phyloP scores from a whole-genome alignment of 2,888 invertebrate species.

The Acronicta psi region DNA sequence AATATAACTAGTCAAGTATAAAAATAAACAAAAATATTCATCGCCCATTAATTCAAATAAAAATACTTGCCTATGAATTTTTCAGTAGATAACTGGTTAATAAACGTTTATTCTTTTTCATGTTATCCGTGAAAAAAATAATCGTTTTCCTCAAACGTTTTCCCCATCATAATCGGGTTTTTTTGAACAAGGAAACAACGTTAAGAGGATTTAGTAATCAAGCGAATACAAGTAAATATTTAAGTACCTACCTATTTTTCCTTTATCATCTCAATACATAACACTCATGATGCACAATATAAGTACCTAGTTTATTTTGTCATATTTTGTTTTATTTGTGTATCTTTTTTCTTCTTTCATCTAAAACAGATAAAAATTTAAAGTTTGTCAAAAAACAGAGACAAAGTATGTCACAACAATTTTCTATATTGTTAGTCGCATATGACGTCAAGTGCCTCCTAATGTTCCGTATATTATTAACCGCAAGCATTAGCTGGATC shows the following conservation, averaged over 20 bases:
- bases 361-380: neutral
- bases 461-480: conserved; percentile 45
- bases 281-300: too few species aligned
- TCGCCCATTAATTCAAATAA: neutral
- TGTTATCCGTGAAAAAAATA: neutral
- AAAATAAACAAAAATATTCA: neutral
- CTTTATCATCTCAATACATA: conserved; percentile 1
- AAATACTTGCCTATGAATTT: neutral
- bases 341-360: too few species aligned
- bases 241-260: neutral
- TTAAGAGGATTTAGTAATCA: conserved; percentile 18
- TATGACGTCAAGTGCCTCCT: conserved; percentile 26
- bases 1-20: neutral
- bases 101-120: too few species aligned
- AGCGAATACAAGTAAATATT: conserved; percentile 4
- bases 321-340: too few species aligned
- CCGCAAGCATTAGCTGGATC: conserved; percentile 56
- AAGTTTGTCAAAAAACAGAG: conserved; percentile 1
- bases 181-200: neutral
- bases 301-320: too few species aligned
- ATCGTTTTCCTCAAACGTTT: neutral
- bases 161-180: neutral
- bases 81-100: neutral
- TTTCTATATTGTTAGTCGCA: conserved; percentile 13
- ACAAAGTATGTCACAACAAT: conserved; percentile 20